Conservation (phyloP, 2,797 vertebrate genomes). For the Capromys pilorides region DNA sequence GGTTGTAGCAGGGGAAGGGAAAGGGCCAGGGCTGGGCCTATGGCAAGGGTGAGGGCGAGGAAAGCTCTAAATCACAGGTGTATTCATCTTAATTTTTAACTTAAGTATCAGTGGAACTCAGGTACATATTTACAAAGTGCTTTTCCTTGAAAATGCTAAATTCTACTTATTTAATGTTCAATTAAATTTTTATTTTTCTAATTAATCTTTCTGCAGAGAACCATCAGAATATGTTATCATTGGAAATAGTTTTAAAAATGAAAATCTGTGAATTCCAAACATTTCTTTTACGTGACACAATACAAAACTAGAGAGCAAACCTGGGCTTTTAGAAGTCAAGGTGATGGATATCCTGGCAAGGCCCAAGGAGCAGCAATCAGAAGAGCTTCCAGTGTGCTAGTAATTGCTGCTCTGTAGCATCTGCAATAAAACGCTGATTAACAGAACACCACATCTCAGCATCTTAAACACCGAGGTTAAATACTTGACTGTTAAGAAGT, state of each 20-base stretch:
- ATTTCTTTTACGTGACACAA: slow-evolving; percentile 33
- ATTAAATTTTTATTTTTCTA: slow-evolving; percentile 45
- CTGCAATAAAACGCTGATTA: neutral
- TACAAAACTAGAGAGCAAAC: neutral
- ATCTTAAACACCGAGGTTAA: neutral
- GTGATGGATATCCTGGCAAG: neutral
- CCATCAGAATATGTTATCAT: slow-evolving; percentile 32
- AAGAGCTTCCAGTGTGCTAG: neutral
- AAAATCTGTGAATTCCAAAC: slow-evolving; percentile 33
- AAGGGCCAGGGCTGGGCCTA: neutral
- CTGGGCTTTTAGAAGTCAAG: neutral
- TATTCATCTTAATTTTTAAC: slow-evolving; percentile 39
- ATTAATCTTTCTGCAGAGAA: neutral
- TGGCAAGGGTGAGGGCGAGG: neutral
- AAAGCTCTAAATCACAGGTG: neutral
- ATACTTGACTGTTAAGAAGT: slow-evolving; percentile 41
- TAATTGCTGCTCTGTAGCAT: neutral
- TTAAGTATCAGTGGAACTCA: slow-evolving; percentile 47
- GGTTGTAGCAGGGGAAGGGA: neutral
- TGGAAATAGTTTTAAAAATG: slow-evolving; percentile 48
- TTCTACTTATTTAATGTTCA: slow-evolving; percentile 24
- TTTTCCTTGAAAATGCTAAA: slow-evolving; percentile 23
- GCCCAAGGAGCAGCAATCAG: neutral
- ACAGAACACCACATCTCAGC: neutral
- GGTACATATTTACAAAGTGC: neutral